phyloP scores from a whole-genome alignment of 2,888 invertebrate genomes.

The Patella depressa region DNA sequence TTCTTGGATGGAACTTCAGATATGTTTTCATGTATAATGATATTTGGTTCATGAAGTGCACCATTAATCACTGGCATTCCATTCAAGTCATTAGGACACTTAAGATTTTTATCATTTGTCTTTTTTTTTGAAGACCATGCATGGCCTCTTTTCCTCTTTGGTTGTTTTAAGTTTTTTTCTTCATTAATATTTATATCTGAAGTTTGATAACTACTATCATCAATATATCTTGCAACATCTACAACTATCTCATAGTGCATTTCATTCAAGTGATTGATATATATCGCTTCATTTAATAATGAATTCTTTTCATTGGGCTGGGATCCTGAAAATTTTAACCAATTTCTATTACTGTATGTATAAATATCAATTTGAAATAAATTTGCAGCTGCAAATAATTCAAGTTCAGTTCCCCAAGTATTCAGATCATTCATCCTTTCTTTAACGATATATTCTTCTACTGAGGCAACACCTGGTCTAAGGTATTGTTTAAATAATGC shows the following conservation, averaged over 20 bases:
- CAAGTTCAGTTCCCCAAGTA: constrained; percentile 3
- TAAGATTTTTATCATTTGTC: neutral
- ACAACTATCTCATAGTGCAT: neutral
- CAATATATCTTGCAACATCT: neutral
- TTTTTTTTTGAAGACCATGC: neutral
- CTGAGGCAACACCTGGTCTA: neutral
- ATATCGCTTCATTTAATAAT: neutral
- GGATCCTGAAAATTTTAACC: neutral
- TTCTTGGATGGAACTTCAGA: neutral
- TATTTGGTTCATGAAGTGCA: neutral
- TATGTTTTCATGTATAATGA: neutral
- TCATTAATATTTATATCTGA: neutral
- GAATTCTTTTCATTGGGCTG: neutral
- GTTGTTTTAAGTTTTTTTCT: neutral
- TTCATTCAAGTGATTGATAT: neutral
- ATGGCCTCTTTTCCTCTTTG: neutral
- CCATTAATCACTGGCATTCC: no score
- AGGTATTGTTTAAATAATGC: neutral
- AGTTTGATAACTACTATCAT: neutral
- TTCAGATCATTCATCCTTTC: neutral
- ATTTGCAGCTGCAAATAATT: neutral
- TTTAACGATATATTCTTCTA: neutral
- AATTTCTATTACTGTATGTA: neutral
- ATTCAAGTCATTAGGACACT: no score
- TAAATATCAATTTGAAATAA: neutral